Percentiles rank a stretch among this genome's conserved stretches.
Conservation (phyloP, 2,113 vertebrate genomes). For the Reinhardtius hippoglossoides region DNA sequence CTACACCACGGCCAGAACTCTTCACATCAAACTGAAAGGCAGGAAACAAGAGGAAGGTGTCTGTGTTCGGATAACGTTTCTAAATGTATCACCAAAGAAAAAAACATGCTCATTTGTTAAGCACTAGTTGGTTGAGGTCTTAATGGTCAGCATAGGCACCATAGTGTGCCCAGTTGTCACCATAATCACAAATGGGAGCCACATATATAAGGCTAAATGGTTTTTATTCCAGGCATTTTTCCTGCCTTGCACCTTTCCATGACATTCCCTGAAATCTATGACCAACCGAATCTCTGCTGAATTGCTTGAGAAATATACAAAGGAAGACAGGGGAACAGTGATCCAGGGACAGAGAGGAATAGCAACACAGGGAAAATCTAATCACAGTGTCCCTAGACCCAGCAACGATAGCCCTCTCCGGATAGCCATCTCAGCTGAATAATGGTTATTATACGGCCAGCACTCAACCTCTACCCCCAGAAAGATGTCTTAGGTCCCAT, state of each 20-base stretch:
- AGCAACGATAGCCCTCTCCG: conserved; percentile 64
- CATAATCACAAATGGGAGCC: not conserved
- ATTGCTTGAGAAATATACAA: conserved; percentile 48
- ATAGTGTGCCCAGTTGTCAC: not conserved
- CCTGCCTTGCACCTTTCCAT: conserved; percentile 11
- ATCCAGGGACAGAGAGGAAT: conserved; percentile 60
- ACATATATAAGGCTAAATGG: no score
- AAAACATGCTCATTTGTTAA: no score
- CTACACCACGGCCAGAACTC: not conserved
- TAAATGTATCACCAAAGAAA: no score
- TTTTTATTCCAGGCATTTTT: not conserved
- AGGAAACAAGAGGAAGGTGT: no score
- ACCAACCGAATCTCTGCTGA: conserved; percentile 29
- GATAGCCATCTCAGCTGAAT: conserved; percentile 76
- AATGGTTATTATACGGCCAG: conserved; percentile 76
- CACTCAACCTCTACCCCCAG: conserved; percentile 60
- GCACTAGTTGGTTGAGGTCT: no score
- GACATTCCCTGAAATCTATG: conserved; percentile 20
- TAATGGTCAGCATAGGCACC: no score
- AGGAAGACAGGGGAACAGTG: conserved; percentile 45
- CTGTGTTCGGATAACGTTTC: no score
- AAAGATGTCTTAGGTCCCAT: conserved; percentile 55
- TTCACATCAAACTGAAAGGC: no score
- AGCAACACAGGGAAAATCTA: conserved; percentile 75
- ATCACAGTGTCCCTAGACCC: conserved; percentile 73